Conservation (phyloP, 2,888 invertebrate species). For the Latrodectus hesperus region DNA sequence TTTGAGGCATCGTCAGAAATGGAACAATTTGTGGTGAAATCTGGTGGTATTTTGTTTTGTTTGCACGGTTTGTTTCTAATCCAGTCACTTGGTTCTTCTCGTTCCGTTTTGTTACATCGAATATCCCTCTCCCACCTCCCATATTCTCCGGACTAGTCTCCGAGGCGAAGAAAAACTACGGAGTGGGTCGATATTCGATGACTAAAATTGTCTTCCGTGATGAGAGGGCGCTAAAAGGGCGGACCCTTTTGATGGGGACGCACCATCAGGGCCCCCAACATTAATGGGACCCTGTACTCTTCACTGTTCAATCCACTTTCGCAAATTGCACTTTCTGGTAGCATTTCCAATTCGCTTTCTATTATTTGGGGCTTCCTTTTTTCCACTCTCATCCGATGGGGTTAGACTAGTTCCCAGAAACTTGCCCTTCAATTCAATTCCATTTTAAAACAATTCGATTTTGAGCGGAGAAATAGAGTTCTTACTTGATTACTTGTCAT, state of each 20-base stretch:
- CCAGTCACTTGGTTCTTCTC: slow-evolving; percentile 19
- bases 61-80: slow-evolving; percentile 37
- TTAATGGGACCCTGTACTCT: slow-evolving; percentile 39
- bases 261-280: slow-evolving; percentile 29
- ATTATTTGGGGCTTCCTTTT: neutral
- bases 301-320: slow-evolving; percentile 38
- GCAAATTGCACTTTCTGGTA: slow-evolving; percentile 52
- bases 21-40: slow-evolving; percentile 67
- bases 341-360: slow-evolving; percentile 14
- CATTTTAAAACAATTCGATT: slow-evolving; percentile 36
- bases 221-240: slow-evolving; percentile 21
- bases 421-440: slow-evolving; percentile 17
- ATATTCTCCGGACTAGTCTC: neutral
- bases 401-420: neutral
- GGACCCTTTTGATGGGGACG: slow-evolving; percentile 28
- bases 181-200: slow-evolving; percentile 58
- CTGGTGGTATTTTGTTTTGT: slow-evolving; percentile 60
- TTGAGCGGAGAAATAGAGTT: neutral
- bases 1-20: slow-evolving; percentile 45
- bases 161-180: neutral
- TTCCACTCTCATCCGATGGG: slow-evolving; percentile 6
- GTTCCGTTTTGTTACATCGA: slow-evolving; percentile 5
- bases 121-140: neutral
- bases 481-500: neutral
- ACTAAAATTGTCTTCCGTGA: slow-evolving; percentile 50